Evolutionary conservation across 2,888 invertebrate genomes (phyloP), one percentile per base, ranked within the genome.

Genomic region (Macaria notata): DNA sequence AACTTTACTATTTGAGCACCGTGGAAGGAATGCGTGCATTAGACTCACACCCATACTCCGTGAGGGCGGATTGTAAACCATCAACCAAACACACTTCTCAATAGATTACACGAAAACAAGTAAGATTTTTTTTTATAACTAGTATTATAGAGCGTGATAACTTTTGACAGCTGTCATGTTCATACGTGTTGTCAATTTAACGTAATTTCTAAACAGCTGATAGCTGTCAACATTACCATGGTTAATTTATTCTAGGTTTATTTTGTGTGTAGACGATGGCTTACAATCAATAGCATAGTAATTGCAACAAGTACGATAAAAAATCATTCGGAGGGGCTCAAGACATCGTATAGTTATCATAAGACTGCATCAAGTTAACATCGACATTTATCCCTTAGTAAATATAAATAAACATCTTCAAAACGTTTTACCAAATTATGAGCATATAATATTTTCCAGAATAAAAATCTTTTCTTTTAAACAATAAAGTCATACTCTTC

Each of bases 21-120:
- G 92, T 93, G 93, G 93, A 93, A 94, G 93, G 93, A 94, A 93
- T 94, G 93, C 92, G 92, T 92, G 90, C 88, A 83, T 85, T 79
- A 83, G 78, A 84, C 79, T 83, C 72, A 76, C 72, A 75, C 62
- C 45, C 4, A 41, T 31, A 51, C 49, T 31, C 36, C 49, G 19
- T 30, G 48, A 46, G 42, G 56, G 46, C 54, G 52, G 49, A 49
- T 49, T 49, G 49, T 49, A 46, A 30, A 49, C 33, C 38, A 36
- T 19, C 44, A 33, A 43, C 31, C 5, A 19, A 31, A 1, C n/a
- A 41, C 41, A 4, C 1, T 3, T 36, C 4, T 36, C 4, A 36
- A 36, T 36, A 36, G 5, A 36, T 19, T 19, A 19, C 19, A 19
- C 19, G 19, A 19, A 19, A 19, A 19, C 19, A 19, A 19, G 19